Evolutionary conservation across 2,113 vertebrate species (phyloP), one percentile per base, ranked within the genome.

Genomic region (Pachypanchax playfairii): DNA sequence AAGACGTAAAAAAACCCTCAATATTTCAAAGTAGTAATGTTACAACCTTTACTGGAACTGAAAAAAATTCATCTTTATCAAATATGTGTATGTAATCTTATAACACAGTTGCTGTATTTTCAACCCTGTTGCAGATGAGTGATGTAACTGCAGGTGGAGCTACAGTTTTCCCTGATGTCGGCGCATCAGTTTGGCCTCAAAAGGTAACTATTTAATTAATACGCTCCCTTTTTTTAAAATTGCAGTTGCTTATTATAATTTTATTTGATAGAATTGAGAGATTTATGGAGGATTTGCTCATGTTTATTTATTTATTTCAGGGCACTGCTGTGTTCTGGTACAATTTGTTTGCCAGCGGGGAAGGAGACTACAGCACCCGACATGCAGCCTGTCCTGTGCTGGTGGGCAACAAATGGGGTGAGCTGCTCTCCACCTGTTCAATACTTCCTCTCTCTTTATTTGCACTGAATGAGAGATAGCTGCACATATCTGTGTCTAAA

Each of bases 111-210:
- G n/a, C n/a, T n/a, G n/a, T n/a, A n/a, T n/a, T n/a, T n/a, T n/a
- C n/a, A n/a, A n/a, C 44, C 71, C 11, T 84, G 60, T 79, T 83
- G 43, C 58, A 98, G 97, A 99, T 99, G 97, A 99, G 95, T 31
- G 96, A 99, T 1, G 97, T 99, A 49, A 52, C 92, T 88, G 96
- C 97, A 86, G 97, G 97, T 69, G 97, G 97, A 66, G 97, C 96
- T 65, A 99, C 97, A 9, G 97, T 99, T 64, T 99, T 99, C 75
- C 92, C 96, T 78, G 97, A 99, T 88, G 96, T 99, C 22, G 97
- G 97, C 78, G 97, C 96, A 20, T 93, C 94, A 11, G 94, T 99
- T 75, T 94, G 93, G 93, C 97, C 97, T 1, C 92, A 89, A 85
- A 99, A 99, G 95, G 97, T 97, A 91, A 51, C 4, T 1, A 0